Conservation (phyloP, 2,888 invertebrate species). For the Aricia artaxerxes region DNA sequence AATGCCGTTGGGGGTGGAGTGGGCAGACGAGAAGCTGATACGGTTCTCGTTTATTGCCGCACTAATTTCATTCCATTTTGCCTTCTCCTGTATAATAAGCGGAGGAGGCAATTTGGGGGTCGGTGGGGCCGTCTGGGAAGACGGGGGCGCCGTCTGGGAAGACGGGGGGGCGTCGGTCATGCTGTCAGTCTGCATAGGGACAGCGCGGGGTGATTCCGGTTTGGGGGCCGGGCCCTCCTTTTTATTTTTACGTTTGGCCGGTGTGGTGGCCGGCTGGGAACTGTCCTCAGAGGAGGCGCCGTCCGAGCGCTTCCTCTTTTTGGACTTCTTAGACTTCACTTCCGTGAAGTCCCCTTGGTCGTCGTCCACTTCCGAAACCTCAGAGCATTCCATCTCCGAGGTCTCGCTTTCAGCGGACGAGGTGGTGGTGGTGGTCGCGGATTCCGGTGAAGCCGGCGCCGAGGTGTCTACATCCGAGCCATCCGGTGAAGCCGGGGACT, state of each 20-base stretch:
- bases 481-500: too few relatives aligned
- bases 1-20: constrained; percentile 5
- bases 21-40: not conserved
- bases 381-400: too few relatives aligned
- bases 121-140: not conserved
- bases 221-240: not conserved
- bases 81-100: not conserved
- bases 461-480: too few relatives aligned
- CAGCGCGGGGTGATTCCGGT: not conserved
- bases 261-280: not conserved
- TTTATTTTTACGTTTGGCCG: not conserved
- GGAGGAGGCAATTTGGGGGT: not conserved
- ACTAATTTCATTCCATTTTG: not conserved
- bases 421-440: too few relatives aligned
- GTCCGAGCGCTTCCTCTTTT: not conserved
- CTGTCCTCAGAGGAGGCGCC: not conserved
- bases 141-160: not conserved
- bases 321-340: not conserved
- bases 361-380: too few relatives aligned
- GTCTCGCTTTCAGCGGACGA: too few relatives aligned
- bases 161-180: not conserved
- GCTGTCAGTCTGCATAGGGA: not conserved
- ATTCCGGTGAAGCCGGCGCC: too few relatives aligned
- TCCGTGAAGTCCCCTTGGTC: too few relatives aligned
- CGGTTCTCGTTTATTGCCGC: not conserved